phyloP scores from a whole-genome alignment of 2,797 vertebrate species.

The Trachurus trachurus region DNA sequence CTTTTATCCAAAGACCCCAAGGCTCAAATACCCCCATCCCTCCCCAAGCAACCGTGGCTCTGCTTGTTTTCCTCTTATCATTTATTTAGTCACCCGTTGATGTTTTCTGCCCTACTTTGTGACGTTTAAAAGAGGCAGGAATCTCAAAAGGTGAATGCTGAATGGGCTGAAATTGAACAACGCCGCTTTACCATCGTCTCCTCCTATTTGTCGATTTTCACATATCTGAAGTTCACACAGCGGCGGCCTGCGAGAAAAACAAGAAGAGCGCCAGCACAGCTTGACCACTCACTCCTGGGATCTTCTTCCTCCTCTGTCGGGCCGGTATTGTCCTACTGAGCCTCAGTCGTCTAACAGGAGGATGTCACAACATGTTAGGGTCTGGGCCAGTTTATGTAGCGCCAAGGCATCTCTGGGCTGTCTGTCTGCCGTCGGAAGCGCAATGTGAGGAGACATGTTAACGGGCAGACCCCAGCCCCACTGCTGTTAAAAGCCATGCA shows the following conservation, averaged over 20 bases:
- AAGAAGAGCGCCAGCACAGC: conserved; percentile 68
- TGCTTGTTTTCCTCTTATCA: conserved; percentile 87
- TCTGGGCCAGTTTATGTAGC: conserved; percentile 74
- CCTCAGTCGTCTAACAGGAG: conserved; percentile 80
- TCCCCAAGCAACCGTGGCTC: conserved; percentile 89
- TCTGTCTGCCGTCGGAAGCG: conserved; percentile 77
- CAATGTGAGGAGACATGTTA: conserved; percentile 87
- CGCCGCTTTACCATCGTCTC: conserved; percentile 34
- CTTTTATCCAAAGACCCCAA: conserved; percentile 93
- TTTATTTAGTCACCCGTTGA: conserved; percentile 89
- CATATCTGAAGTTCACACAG: conserved; percentile 70
- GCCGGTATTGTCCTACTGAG: conserved; percentile 80
- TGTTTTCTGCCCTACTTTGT: conserved; percentile 93
- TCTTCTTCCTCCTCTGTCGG: conserved; percentile 75
- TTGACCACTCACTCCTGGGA: conserved; percentile 62
- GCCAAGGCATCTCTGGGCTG: conserved; percentile 76
- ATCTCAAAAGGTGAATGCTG: conserved; percentile 89
- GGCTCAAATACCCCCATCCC: conserved; percentile 84
- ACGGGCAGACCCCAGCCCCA: conserved; percentile 79
- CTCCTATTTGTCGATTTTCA: conserved; percentile 71
- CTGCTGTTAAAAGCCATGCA: conserved; percentile 86
- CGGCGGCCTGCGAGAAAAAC: conserved; percentile 58
- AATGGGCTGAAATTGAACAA: conserved; percentile 76
- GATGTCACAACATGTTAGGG: conserved; percentile 82
- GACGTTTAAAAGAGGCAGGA: conserved; percentile 90